Percentiles rank a stretch among this genome's conserved stretches.
Evolutionary conservation across 2,113 vertebrate genomes (phyloP).

Genomic region (Nothobranchius kuhntae): DNA sequence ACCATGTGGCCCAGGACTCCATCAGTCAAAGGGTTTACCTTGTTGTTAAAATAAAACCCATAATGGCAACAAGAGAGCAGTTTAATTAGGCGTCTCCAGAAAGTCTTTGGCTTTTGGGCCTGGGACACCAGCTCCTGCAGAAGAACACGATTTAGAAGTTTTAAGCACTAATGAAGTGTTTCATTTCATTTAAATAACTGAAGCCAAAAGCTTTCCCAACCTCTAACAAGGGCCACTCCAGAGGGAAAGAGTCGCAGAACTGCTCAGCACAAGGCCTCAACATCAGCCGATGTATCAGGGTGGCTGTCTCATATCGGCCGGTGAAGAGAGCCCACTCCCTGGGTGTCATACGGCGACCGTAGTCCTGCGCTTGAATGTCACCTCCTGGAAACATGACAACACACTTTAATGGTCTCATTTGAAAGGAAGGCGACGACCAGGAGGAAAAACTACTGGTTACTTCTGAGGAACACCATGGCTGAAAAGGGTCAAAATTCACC

Average conservation of each 20-base stretch:
- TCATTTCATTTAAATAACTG: background rate
- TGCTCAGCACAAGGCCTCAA: slow-evolving; percentile 88
- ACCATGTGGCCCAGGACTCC: slow-evolving; percentile 93
- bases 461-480: too few species aligned
- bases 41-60: slow-evolving; percentile 67
- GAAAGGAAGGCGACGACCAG: too few species aligned
- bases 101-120: slow-evolving; percentile 79
- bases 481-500: too few species aligned
- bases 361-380: slow-evolving; percentile 86
- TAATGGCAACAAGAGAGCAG: slow-evolving; percentile 73
- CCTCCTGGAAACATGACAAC: slow-evolving; percentile 77
- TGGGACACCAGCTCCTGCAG: slow-evolving; percentile 76
- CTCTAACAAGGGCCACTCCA: slow-evolving; percentile 86
- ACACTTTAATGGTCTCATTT: background rate
- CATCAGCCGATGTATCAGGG: slow-evolving; percentile 85
- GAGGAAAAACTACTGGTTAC: too few species aligned
- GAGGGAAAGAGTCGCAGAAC: slow-evolving; percentile 84
- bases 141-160: slow-evolving; percentile 10
- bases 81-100: slow-evolving; percentile 76
- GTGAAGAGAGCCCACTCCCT: slow-evolving; percentile 94
- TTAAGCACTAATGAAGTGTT: background rate
- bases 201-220: slow-evolving; percentile 21
- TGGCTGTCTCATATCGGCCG: slow-evolving; percentile 84
- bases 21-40: slow-evolving; percentile 80
- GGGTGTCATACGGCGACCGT: slow-evolving; percentile 82